Base-by-base conservation (phyloP, 2,888 invertebrate genomes). In the Platerodrilus igneus region DNA sequence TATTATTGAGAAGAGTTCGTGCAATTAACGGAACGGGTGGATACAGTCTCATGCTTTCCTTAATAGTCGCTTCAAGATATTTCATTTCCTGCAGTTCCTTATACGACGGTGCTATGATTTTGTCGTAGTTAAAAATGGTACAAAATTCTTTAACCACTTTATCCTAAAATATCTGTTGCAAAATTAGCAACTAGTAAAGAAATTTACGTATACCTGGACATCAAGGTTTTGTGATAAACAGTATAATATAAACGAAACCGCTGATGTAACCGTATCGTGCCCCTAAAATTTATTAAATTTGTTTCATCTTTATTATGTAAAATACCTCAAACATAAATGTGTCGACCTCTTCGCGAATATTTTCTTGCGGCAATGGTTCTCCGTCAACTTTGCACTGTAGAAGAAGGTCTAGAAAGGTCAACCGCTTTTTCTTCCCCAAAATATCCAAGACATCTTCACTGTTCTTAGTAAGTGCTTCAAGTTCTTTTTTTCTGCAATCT, bases 311-410 rank as follows among this genome's bases (percentile, higher is more conserved):
- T 7, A 23, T 15, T 21, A 22, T 3, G 9, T 14, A 8, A 9
- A 20, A 55, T 59, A 79, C 80, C 62, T 77, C 83, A 62, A 84
- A 84, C 78, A 84, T 79, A 51, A 84, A 83, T 0, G 84, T 84
- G 49, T 83, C 79, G 0, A 83, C 81, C 67, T 84, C 81, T 58
- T 83, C 79, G 35, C 79, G 70, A 26, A 85, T 74, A 44, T 76
- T 75, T 17, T 75, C 60, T 46, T 78, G 74, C 5, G 73, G 72
- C 26, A 85, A 63, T 3, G 72, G 74, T 42, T 72, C 60, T 1
- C 77, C 79, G 48, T 78, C 75, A n/a, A 76, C 70, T 51, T 74
- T 75, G 2, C 41, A 37, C 14, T 51, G 68, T n/a, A 85, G 60
- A 3, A 85, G 59, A 21, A 83, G 66, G 66, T 85, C 84, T 55